Percentiles rank a stretch among this genome's conserved stretches.
These are phyloP conservation scores for Sarcophaga carnaria DNA, from an alignment of 2,888 invertebrate genomes.

Conservation along the genomic window DNA sequence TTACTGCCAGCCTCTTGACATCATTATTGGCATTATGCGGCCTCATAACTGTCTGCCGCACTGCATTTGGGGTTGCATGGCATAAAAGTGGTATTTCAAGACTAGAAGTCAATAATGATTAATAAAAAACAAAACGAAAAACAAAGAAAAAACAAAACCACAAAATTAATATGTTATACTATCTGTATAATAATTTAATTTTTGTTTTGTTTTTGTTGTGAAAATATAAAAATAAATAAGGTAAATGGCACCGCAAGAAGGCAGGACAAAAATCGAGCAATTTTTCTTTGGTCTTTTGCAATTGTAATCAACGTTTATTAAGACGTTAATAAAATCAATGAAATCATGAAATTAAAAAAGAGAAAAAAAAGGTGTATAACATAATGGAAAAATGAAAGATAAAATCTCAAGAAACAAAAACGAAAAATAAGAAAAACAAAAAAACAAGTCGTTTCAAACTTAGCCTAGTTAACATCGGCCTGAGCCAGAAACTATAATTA, in stretches of 20 bases:
- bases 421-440: too few relatives aligned
- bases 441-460: too few relatives aligned
- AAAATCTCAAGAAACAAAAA: neutral
- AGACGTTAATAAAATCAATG: conserved; percentile 40
- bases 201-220: neutral
- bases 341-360: conserved; percentile 22
- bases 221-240: neutral
- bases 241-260: conserved; percentile 1
- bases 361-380: neutral
- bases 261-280: conserved; percentile 10
- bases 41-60: neutral
- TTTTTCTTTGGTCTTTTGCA: conserved; percentile 17
- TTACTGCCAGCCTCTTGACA: neutral
- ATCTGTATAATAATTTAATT: neutral
- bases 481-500: too few relatives aligned
- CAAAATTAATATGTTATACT: conserved; percentile 56
- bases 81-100: conserved; percentile 48
- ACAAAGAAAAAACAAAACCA: neutral
- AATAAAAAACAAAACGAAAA: neutral
- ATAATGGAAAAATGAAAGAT: neutral
- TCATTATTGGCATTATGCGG: neutral
- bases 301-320: conserved; percentile 35
- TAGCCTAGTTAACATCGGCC: too few relatives aligned
- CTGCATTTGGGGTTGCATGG: neutral
- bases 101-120: conserved; percentile 50